These are phyloP conservation scores for Gymnarchus niloticus DNA, from an alignment of 2,113 vertebrate genomes.

Conservation along the genomic window DNA sequence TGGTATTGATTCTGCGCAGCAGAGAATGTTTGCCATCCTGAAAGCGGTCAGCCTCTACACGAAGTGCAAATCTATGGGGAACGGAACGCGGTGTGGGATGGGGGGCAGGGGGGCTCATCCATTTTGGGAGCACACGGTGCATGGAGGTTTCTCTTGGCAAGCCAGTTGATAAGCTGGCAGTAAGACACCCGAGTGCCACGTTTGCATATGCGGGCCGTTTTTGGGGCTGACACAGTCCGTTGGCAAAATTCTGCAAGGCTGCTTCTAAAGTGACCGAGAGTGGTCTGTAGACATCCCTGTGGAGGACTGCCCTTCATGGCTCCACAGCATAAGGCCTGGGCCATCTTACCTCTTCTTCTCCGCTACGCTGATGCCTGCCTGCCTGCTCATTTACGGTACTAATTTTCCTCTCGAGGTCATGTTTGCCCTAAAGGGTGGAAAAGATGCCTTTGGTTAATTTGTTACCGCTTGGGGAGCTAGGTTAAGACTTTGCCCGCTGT, in stretches of 20 bases:
- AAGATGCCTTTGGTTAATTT: not conserved
- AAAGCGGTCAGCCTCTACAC: not conserved
- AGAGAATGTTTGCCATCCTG: not conserved
- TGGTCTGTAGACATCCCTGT: not conserved
- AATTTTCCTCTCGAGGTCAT: not conserved
- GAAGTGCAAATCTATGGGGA: not conserved
- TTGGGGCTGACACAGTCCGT: not conserved
- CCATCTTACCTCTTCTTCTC: not conserved
- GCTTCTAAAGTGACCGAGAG: no score
- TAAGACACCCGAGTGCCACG: not conserved
- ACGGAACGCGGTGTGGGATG: no score
- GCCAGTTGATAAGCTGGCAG: not conserved
- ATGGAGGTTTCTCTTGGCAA: not conserved
- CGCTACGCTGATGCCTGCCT: not conserved
- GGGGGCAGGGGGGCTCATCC: not conserved
- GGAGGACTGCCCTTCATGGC: not conserved
- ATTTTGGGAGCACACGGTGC: not conserved
- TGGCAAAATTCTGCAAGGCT: not conserved
- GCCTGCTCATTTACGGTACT: not conserved
- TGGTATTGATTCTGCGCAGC: accelerated
- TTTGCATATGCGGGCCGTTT: not conserved
- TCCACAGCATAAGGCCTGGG: no score
- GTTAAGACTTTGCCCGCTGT: not conserved
- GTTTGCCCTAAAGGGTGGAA: not conserved
- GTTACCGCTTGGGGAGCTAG: no score